Conservation (phyloP, 2,888 invertebrate genomes). For the Chironomus tentans region DNA sequence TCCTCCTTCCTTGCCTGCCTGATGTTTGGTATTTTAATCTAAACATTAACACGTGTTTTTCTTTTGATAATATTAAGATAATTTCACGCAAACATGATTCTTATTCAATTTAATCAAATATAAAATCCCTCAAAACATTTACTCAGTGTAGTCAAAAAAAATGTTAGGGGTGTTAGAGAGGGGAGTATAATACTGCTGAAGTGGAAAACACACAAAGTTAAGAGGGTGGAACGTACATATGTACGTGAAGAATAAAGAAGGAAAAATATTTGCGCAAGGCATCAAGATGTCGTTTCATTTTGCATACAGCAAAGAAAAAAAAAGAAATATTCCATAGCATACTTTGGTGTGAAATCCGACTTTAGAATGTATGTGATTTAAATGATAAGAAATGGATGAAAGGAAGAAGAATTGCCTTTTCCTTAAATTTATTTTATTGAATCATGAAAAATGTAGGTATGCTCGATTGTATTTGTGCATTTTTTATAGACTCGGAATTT, state of each 20-base stretch:
- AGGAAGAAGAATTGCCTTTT: too few relatives aligned
- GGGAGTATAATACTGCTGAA: not conserved
- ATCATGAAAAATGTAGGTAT: too few relatives aligned
- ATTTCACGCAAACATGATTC: slow-evolving; percentile 26
- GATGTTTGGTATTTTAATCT: slow-evolving; percentile 24
- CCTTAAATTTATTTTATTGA: too few relatives aligned
- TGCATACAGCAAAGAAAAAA: not conserved
- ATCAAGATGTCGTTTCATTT: not conserved
- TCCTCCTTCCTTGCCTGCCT: not conserved
- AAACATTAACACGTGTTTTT: slow-evolving; percentile 23
- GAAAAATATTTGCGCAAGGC: slow-evolving; percentile 22
- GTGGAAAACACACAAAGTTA: slow-evolving; percentile 11
- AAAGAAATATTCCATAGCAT: not conserved
- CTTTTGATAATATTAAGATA: slow-evolving; percentile 23
- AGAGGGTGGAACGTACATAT: slow-evolving; percentile 17
- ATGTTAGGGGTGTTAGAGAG: not conserved
- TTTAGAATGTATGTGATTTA: slow-evolving; percentile 11
- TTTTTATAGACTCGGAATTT: not conserved
- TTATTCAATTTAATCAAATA: slow-evolving; percentile 25
- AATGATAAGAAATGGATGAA: not conserved
- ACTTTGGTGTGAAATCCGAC: not conserved
- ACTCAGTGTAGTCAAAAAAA: not conserved
- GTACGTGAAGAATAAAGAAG: too few relatives aligned
- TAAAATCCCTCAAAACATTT: slow-evolving; percentile 1
- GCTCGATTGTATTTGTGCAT: not conserved